A percentile compares a stretch with the other conserved stretches of the same genome.
Conservation (phyloP, 2,113 vertebrate genomes). For the Odontesthes bonariensis region DNA sequence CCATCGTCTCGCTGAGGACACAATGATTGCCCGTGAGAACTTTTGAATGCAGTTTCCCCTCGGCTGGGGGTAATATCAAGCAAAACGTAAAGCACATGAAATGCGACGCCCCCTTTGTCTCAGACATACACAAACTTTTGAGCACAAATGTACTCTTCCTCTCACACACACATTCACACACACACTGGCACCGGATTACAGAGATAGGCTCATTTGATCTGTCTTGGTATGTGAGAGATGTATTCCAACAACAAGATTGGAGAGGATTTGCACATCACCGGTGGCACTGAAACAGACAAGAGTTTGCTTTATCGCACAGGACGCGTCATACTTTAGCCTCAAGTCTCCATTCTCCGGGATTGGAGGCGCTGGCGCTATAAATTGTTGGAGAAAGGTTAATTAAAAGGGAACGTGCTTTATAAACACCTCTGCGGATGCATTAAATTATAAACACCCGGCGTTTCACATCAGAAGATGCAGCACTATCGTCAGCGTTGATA, state of each 20-base stretch:
- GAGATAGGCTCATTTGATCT: slow-evolving; percentile 60
- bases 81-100: slow-evolving; percentile 13
- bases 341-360: slow-evolving; percentile 40
- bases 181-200: slow-evolving; percentile 45
- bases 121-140: slow-evolving; percentile 4
- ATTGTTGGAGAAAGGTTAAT: slow-evolving; percentile 61
- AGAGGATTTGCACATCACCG: slow-evolving; percentile 55
- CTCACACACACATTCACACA: not conserved
- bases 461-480: slow-evolving; percentile 33
- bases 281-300: slow-evolving; percentile 48
- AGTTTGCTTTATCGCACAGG: slow-evolving; percentile 57
- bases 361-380: slow-evolving; percentile 23
- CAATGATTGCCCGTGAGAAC: not conserved
- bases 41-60: not conserved
- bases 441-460: slow-evolving; percentile 40
- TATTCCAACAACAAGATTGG: slow-evolving; percentile 72
- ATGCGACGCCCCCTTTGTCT: slow-evolving; percentile 13
- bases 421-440: slow-evolving; percentile 20
- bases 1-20: not conserved
- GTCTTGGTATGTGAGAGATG: slow-evolving; percentile 62
- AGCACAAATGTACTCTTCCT: no score
- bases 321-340: slow-evolving; percentile 41
- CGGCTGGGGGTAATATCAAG: slow-evolving; percentile 6
- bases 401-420: slow-evolving; percentile 56
- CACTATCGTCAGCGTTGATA: slow-evolving; percentile 3